Evolutionary conservation across 2,113 vertebrate genomes (phyloP).

Genomic region (Girardinichthys multiradiatus): DNA sequence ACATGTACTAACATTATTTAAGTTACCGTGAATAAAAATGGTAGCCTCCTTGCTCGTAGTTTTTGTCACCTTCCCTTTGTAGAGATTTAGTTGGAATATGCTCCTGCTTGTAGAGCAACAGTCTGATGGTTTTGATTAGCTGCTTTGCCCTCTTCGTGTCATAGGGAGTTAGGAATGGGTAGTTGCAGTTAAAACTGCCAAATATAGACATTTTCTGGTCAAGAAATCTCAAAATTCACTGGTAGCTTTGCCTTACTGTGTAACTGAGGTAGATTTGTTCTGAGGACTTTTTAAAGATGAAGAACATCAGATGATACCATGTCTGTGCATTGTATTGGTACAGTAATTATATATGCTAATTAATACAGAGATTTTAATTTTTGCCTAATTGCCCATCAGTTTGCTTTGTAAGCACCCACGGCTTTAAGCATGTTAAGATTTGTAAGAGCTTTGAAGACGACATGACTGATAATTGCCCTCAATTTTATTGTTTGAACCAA

Average conservation of each 20-base stretch:
- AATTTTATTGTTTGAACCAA: conserved; percentile 9
- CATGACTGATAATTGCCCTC: conserved; percentile 16
- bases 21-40: not conserved
- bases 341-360: not conserved
- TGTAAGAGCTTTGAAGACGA: conserved; percentile 11
- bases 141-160: not conserved
- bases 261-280: not conserved
- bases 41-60: not conserved
- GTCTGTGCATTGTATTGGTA: not conserved
- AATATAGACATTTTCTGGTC: not conserved
- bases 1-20: not conserved
- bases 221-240: not conserved
- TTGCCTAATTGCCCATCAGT: conserved; percentile 23
- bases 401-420: not conserved
- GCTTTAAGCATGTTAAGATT: not conserved
- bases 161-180: not conserved
- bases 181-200: no score
- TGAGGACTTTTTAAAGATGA: no score
- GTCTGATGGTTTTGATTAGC: not conserved
- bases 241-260: not conserved
- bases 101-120: conserved; percentile 2
- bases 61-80: not conserved
- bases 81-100: not conserved
- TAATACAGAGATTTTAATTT: conserved; percentile 19
- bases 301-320: not conserved